A percentile compares a stretch with the other conserved stretches of the same genome.
Conservation (phyloP, 2,888 invertebrate genomes). For the Tupiocoris notatus region DNA sequence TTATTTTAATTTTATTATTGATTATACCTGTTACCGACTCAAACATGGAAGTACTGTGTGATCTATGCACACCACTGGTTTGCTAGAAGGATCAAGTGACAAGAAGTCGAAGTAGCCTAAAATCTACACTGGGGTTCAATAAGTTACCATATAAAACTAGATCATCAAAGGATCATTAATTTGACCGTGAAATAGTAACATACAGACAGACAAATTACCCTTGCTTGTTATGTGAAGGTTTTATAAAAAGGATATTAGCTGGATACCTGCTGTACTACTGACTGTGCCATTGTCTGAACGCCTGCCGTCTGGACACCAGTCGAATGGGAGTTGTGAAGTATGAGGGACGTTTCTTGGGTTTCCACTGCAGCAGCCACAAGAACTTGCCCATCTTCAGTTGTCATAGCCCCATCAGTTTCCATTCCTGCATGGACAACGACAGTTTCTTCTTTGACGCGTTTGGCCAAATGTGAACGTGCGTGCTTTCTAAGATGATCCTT, state of each 20-base stretch:
- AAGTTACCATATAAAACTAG: no score
- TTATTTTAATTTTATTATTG: no score
- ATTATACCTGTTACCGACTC: no score
- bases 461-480: constrained; percentile 73
- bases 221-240: no score
- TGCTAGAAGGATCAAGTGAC: background rate
- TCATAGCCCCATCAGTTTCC: constrained; percentile 48
- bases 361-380: constrained; percentile 19
- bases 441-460: constrained; percentile 68
- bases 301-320: constrained; percentile 26
- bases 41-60: no score
- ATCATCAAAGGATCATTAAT: no score
- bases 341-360: constrained; percentile 31
- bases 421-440: constrained; percentile 53
- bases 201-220: no score
- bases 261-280: constrained; percentile 5
- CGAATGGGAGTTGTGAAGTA: constrained; percentile 21
- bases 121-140: no score
- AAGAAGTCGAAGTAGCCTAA: no score
- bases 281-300: background rate
- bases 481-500: constrained; percentile 80
- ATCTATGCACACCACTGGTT: no score
- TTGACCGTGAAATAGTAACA: no score
- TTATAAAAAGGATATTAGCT: background rate
- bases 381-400: constrained; percentile 30